phyloP scores from a whole-genome alignment of 2,888 invertebrate genomes.

The Hirudinaria manillensis region DNA sequence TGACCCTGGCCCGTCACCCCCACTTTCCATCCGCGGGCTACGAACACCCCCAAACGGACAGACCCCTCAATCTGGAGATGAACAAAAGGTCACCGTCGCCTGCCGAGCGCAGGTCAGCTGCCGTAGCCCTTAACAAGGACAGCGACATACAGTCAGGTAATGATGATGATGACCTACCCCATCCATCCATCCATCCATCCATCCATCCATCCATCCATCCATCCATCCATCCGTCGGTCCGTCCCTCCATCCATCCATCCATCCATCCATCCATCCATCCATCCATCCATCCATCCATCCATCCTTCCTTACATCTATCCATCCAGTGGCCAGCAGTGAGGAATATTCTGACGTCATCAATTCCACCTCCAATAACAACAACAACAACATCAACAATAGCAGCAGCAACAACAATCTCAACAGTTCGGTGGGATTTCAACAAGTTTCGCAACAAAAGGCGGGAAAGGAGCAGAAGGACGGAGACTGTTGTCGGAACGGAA shows the following conservation, averaged over 20 bases:
- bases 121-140: slow-evolving; percentile 1
- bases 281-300: too few relatives aligned
- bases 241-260: too few relatives aligned
- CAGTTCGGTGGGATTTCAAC: neutral
- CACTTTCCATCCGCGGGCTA: neutral
- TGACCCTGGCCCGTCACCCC: slow-evolving; percentile 1
- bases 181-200: too few relatives aligned
- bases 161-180: too few relatives aligned
- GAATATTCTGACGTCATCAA: slow-evolving; percentile 6
- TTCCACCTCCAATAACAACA: neutral
- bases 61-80: slow-evolving; percentile 18
- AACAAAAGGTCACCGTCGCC: slow-evolving; percentile 5
- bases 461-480: neutral
- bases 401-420: neutral
- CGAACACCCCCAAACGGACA: neutral
- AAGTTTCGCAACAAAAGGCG: neutral
- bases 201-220: too few relatives aligned
- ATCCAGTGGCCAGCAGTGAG: slow-evolving; percentile 7
- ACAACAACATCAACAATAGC: too few relatives aligned
- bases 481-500: neutral
- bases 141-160: slow-evolving; percentile 10
- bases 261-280: too few relatives aligned
- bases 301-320: too few relatives aligned
- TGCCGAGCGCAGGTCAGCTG: neutral
- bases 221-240: too few relatives aligned